Percentiles rank a stretch among this genome's conserved stretches.
phyloP scores from a whole-genome alignment of 2,888 invertebrate species.

The Latheticus oryzae region DNA sequence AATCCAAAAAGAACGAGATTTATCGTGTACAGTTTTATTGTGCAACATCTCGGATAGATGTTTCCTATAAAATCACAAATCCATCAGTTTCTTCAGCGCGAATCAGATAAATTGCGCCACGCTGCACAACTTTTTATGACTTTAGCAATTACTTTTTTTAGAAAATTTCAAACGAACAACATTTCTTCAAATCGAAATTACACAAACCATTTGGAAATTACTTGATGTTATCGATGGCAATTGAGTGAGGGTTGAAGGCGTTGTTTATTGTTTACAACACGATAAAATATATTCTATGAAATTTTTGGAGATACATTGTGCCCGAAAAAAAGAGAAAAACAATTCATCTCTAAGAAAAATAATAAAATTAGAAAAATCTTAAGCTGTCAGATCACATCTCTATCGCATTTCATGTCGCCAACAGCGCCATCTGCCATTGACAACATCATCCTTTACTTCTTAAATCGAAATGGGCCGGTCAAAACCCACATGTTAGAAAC shows the following conservation, averaged over 20 bases:
- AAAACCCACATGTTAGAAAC: constrained; percentile 38
- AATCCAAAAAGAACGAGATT: too few species aligned
- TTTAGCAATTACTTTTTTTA: constrained; percentile 36
- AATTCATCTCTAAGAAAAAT: constrained; percentile 52
- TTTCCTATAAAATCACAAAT: constrained; percentile 42
- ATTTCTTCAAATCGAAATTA: constrained; percentile 12
- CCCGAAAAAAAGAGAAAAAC: constrained; percentile 38
- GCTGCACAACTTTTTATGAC: constrained; percentile 33
- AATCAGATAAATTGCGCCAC: constrained; percentile 38
- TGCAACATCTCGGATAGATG: constrained; percentile 30
- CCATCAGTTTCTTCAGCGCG: constrained; percentile 36
- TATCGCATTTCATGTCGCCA: constrained; percentile 56
- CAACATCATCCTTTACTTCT: constrained; percentile 59
- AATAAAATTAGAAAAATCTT: constrained; percentile 58
- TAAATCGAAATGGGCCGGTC: constrained; percentile 52
- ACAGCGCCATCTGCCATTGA: constrained; percentile 58
- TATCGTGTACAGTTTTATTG: constrained; percentile 35
- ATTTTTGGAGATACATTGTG: constrained; percentile 32
- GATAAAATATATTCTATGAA: constrained; percentile 35
- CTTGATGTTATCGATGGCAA: constrained; percentile 26
- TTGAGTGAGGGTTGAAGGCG: constrained; percentile 4
- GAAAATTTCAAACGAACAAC: constrained; percentile 22
- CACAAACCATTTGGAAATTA: constrained; percentile 35
- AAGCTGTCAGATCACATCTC: constrained; percentile 57
- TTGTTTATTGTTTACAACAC: constrained; percentile 40